phyloP scores from a whole-genome alignment of 2,113 vertebrate species.

The Dicrurus megarhynchus region DNA sequence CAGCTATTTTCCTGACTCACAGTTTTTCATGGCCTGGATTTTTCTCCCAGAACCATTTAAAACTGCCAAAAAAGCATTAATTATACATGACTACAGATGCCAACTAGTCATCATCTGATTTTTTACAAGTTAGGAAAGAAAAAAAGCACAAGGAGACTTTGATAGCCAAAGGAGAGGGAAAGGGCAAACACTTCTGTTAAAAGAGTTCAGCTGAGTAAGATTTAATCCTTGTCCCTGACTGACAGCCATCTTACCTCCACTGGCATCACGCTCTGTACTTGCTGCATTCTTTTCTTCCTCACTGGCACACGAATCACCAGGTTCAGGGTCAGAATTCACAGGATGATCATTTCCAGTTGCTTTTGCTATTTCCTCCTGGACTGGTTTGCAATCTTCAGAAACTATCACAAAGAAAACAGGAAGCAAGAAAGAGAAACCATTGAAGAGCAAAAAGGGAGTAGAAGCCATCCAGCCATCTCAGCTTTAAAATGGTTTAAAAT shows the following conservation, averaged over 20 bases:
- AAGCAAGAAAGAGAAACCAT: background rate
- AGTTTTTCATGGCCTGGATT: background rate
- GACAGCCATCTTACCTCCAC: slow-evolving; percentile 43
- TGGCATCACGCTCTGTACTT: background rate
- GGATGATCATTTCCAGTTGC: slow-evolving; percentile 53
- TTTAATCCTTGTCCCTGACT: background rate
- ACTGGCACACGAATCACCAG: slow-evolving; percentile 68
- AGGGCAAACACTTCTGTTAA: background rate
- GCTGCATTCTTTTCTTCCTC: slow-evolving; percentile 64
- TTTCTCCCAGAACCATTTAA: background rate
- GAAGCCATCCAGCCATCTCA: background rate
- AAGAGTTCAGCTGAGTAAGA: background rate
- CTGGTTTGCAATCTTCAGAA: slow-evolving; percentile 73
- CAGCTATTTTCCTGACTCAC: background rate
- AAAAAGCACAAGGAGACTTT: background rate
- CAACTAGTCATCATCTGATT: background rate
- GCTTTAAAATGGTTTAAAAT: background rate
- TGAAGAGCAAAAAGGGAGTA: background rate
- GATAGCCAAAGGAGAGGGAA: background rate
- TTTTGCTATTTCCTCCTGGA: slow-evolving; percentile 77
- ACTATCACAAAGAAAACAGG: slow-evolving; percentile 13
- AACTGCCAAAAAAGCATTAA: background rate
- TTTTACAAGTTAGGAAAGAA: background rate
- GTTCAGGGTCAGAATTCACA: slow-evolving; percentile 67
- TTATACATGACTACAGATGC: background rate